These are phyloP conservation scores for Elgonia sp. DNA, from an alignment of 2,888 invertebrate species.

Conservation along the genomic window DNA sequence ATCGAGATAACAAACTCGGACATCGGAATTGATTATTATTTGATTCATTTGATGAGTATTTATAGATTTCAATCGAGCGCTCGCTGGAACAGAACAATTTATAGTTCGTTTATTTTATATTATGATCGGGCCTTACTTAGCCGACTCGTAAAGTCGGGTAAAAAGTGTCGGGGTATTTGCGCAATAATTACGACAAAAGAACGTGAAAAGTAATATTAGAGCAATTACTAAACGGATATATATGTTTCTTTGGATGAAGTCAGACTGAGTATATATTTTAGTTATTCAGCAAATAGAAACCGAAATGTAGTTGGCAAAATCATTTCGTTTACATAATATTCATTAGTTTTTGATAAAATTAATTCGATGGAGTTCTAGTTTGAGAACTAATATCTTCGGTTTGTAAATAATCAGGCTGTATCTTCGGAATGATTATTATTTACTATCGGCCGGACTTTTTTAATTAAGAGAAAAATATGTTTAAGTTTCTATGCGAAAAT, in stretches of 20 bases:
- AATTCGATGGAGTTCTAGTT: neutral
- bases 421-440: neutral
- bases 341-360: conserved; percentile 24
- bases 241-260: neutral
- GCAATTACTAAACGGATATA: neutral
- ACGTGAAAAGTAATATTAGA: neutral
- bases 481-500: conserved; percentile 38
- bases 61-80: conserved; percentile 21
- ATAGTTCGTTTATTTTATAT: neutral
- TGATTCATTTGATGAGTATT: conserved; percentile 54
- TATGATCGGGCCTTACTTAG: neutral
- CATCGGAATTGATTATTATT: conserved; percentile 56
- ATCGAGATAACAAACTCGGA: conserved; percentile 45
- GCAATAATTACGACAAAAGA: neutral
- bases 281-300: neutral
- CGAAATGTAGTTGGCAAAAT: neutral
- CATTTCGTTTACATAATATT: conserved; percentile 1
- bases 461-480: conserved; percentile 52
- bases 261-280: neutral
- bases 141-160: neutral
- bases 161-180: neutral
- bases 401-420: neutral
- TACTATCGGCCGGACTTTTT: conserved; percentile 27
- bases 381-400: neutral
- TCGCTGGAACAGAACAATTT: conserved; percentile 11